These are phyloP conservation scores for Gryon sp. DNA, from an alignment of 1,140 invertebrate genomes.

Conservation along the genomic window DNA sequence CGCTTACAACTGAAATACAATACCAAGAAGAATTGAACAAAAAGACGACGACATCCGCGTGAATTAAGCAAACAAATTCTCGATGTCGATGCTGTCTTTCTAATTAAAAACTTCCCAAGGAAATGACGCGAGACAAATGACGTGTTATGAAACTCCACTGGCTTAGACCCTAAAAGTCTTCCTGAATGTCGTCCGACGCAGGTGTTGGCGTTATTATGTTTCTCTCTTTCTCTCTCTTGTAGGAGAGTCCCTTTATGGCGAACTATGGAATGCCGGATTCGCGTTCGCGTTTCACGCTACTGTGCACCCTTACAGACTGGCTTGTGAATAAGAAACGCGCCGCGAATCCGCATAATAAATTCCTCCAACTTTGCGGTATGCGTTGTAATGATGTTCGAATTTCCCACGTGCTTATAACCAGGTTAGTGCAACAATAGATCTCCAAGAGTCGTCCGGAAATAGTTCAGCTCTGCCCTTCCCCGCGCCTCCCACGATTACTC, in stretches of 20 bases:
- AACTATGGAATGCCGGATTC: conserved; percentile 20
- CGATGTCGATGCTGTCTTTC: not conserved
- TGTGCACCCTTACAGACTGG: conserved; percentile 18
- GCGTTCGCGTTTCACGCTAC: conserved; percentile 33
- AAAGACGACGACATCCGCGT: not conserved
- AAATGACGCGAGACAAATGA: conserved; percentile 23
- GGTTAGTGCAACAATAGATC: conserved; percentile 59
- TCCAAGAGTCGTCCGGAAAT: conserved; percentile 49
- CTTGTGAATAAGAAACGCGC: conserved; percentile 17
- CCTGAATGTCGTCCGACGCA: conserved; percentile 42
- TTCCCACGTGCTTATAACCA: conserved; percentile 62
- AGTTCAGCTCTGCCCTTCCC: conserved; percentile 38
- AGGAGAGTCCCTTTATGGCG: conserved; percentile 25
- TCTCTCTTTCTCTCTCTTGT: too few species aligned
- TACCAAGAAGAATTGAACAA: not conserved
- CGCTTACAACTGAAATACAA: not conserved
- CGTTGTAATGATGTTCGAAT: conserved; percentile 53
- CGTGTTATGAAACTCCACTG: conserved; percentile 41
- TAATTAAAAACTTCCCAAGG: conserved; percentile 28
- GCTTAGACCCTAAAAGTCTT: conserved; percentile 1
- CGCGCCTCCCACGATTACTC: too few species aligned
- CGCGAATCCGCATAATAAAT: conserved; percentile 53
- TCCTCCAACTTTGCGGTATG: conserved; percentile 43
- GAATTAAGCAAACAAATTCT: not conserved
- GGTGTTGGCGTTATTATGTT: conserved; percentile 20